Conservation (phyloP, 2,888 invertebrate species). For the Chorisops tibialis region DNA sequence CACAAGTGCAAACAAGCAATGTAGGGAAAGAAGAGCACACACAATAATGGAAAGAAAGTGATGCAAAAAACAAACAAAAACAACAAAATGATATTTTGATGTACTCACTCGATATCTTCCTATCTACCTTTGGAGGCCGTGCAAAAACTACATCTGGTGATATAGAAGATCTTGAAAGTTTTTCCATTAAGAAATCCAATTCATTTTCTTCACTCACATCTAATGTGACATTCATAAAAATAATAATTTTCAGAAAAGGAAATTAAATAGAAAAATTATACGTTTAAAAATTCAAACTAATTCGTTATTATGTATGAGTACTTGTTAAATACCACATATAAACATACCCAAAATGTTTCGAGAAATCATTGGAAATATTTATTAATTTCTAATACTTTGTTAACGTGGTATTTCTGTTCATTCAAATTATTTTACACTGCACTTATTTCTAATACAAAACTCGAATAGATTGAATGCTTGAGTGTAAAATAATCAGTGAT, state of each 20-base stretch:
- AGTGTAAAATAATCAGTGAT: no score
- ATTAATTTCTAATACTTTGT: no score
- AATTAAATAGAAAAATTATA: background rate
- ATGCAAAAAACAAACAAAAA: slow-evolving; percentile 20
- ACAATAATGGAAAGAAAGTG: slow-evolving; percentile 7
- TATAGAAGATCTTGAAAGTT: slow-evolving; percentile 32
- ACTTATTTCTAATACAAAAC: no score
- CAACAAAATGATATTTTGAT: slow-evolving; percentile 20
- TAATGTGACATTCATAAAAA: slow-evolving; percentile 14
- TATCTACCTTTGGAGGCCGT: slow-evolving; percentile 29
- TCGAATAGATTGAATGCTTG: no score
- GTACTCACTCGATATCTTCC: slow-evolving; percentile 36
- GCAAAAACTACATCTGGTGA: slow-evolving; percentile 29
- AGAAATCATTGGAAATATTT: no score
- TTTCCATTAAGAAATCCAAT: slow-evolving; percentile 33
- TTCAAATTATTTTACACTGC: no score
- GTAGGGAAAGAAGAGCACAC: background rate
- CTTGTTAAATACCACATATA: no score
- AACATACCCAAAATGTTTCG: no score
- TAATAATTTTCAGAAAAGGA: background rate
- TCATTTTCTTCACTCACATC: slow-evolving; percentile 36
- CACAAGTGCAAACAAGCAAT: slow-evolving; percentile 7
- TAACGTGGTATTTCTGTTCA: no score
- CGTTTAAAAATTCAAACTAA: background rate
- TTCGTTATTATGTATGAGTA: no score